phyloP scores from a whole-genome alignment of 2,113 vertebrate species.

The Ailuropoda melanoleuca region DNA sequence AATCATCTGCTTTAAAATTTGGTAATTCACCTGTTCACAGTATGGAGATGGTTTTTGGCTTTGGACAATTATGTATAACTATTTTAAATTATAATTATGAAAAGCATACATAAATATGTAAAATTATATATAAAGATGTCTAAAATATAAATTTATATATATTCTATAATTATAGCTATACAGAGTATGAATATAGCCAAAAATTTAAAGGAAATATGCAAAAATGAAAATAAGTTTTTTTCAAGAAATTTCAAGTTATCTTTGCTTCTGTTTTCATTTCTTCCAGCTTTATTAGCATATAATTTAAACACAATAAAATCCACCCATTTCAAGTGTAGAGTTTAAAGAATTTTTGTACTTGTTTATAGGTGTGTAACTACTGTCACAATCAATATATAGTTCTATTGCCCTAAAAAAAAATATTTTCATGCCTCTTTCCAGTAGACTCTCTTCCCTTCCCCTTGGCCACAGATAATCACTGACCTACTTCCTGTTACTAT shows the following conservation, averaged over 20 bases:
- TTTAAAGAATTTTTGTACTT: neutral
- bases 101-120: neutral
- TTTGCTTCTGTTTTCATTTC: constrained; percentile 19
- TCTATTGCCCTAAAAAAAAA: neutral
- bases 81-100: neutral
- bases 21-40: neutral
- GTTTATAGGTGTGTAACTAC: neutral
- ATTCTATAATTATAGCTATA: neutral
- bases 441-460: neutral
- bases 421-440: neutral
- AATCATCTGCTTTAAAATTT: neutral
- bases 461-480: neutral
- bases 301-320: neutral
- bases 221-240: neutral
- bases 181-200: neutral
- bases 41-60: neutral
- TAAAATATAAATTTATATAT: constrained; percentile 12
- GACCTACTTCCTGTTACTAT: neutral
- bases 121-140: constrained; percentile 11
- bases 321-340: neutral
- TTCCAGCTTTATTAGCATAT: neutral
- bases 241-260: neutral
- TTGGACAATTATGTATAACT: neutral
- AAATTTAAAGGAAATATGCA: constrained; percentile 21
- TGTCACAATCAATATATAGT: neutral